These are phyloP conservation scores for Eupeodes luniger DNA, from an alignment of 2,888 invertebrate genomes.

Conservation along the genomic window DNA sequence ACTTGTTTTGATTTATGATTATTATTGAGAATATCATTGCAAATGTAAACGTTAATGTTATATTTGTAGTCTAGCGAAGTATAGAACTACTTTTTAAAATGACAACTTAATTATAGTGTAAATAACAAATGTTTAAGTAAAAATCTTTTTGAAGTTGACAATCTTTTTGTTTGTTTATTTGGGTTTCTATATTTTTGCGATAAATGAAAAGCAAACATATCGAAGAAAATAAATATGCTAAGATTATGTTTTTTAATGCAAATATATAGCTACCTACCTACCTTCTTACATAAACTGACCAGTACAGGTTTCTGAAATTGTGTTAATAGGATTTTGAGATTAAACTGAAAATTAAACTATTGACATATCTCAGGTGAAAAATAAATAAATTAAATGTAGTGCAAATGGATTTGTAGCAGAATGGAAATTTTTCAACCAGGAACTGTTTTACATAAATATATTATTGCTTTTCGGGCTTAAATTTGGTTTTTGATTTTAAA, in stretches of 20 bases:
- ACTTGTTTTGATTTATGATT: constrained; percentile 17
- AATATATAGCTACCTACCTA: no score
- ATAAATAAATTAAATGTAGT: no score
- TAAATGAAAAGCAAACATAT: constrained; percentile 3
- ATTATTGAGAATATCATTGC: neutral
- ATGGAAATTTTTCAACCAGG: no score
- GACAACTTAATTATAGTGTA: constrained; percentile 22
- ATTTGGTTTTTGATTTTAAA: no score
- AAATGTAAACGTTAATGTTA: neutral
- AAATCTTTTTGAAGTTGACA: constrained; percentile 3
- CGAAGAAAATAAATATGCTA: neutral
- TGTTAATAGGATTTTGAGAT: neutral
- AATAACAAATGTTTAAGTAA: constrained; percentile 10
- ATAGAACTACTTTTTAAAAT: neutral
- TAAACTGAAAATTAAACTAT: no score
- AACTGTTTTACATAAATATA: no score
- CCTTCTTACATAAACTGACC: neutral
- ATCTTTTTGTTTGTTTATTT: constrained; percentile 7
- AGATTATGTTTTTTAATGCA: neutral
- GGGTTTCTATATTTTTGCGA: neutral
- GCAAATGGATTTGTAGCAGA: no score
- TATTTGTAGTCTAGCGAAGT: neutral
- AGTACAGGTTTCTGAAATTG: neutral
- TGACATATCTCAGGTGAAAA: no score
- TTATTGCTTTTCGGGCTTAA: no score